Evolutionary conservation across 2,113 vertebrate genomes (phyloP).

Genomic region (Zingel zingel): DNA sequence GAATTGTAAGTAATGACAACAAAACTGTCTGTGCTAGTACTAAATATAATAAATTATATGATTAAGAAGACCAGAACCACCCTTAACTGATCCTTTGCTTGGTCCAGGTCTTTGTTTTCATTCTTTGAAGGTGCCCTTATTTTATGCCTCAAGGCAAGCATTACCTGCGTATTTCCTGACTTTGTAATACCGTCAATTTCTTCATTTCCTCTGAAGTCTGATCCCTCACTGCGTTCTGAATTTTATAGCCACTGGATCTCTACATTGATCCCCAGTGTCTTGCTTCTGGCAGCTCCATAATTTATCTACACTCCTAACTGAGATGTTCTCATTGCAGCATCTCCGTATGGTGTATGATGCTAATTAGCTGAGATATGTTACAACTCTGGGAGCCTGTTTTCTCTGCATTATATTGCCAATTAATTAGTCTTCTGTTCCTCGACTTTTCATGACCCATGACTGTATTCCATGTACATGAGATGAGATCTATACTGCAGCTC

Average conservation of each 20-base stretch:
- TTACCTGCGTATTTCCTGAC: not conserved
- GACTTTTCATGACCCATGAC: slow-evolving; percentile 24
- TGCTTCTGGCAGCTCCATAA: not conserved
- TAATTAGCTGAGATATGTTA: slow-evolving; percentile 5
- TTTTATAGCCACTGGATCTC: slow-evolving; percentile 37
- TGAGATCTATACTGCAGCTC: slow-evolving; percentile 23
- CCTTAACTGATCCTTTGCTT: not conserved
- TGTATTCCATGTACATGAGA: not conserved
- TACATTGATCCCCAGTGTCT: slow-evolving; percentile 38
- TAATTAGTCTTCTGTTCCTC: slow-evolving; percentile 24
- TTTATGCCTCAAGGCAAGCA: not conserved
- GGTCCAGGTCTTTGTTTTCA: not conserved
- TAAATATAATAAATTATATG: not conserved
- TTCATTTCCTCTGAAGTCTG: slow-evolving; percentile 10
- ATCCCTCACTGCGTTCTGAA: slow-evolving; percentile 9
- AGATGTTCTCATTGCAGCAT: slow-evolving; percentile 2
- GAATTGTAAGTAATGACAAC: too few relatives aligned
- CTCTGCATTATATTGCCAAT: slow-evolving; percentile 6
- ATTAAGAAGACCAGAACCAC: not conserved
- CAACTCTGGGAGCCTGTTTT: not conserved
- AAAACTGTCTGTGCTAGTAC: too few relatives aligned
- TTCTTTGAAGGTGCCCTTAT: not conserved
- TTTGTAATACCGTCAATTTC: slow-evolving; percentile 8
- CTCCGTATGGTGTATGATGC: not conserved
- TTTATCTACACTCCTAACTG: slow-evolving; percentile 14